Base-by-base conservation (phyloP, 2,888 invertebrate genomes). In the Thymelicus lineola region DNA sequence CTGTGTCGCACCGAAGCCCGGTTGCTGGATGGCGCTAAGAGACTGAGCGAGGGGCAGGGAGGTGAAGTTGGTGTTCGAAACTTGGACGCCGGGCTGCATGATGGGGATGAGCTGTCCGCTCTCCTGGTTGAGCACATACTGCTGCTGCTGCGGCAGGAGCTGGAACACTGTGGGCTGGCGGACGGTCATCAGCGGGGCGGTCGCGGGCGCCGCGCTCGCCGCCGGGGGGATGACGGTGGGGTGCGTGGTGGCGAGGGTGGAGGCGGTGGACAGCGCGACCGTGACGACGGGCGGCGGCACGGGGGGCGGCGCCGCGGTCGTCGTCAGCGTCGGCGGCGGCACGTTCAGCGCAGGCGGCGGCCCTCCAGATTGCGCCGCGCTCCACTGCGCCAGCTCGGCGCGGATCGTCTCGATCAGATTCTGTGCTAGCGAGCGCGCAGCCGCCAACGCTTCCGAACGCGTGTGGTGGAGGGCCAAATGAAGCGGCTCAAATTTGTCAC, bases 391-490 rank as follows among this genome's bases (percentile, higher is more conserved):
- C 77, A 95, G 82, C 76, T 95, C 95, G 48, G 94, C 94, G 67
- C 96, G 95, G 86, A 97, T 96, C 6, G 97, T 97, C 88, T 97
- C 96, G 76, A 97, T 96, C 61, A 97, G 93, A 87, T 97, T 97
- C 80, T 96, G 95, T 14, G 97, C 96, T 67, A 97, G 86, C 74
- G 96, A 95, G 78, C 96, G 95, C 14, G 96, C 96, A 76, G 95
- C 95, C 74, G 95, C 94, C 55, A 96, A 86, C 57, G 96, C 95
- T 77, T 96, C 95, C 20, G 95, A 93, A 77, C 96, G 95, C 12
- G 95, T 95, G 90, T 97, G 97, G 81, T 97, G 97, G 76, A 97
- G 92, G 76, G 95, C 96, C 76, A 97, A 94, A 89, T 97, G 96
- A 80, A 97, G 90, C 1, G 97, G 96, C 82, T 97, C 97, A 63